These are phyloP conservation scores for Corythornis cristatus DNA, from an alignment of 2,113 vertebrate species.

Conservation along the genomic window DNA sequence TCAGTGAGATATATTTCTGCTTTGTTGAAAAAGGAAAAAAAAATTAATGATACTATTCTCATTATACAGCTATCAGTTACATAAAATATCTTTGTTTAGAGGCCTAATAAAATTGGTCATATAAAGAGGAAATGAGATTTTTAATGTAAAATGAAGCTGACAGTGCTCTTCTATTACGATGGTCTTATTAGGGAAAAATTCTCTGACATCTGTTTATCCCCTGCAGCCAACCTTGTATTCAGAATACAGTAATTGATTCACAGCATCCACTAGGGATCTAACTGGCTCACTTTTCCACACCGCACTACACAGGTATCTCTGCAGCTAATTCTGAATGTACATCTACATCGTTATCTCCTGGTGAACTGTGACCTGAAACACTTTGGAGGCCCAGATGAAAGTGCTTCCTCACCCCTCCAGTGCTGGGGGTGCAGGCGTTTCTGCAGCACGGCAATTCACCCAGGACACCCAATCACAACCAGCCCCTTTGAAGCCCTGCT, in stretches of 20 bases:
- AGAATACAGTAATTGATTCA: conserved; percentile 96
- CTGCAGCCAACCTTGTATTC: conserved; percentile 90
- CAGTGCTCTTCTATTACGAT: conserved; percentile 87
- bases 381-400: conserved; percentile 87
- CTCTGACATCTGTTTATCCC: conserved; percentile 92
- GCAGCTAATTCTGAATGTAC: conserved; percentile 85
- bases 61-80: conserved; percentile 70
- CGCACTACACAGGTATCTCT: conserved; percentile 84
- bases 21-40: conserved; percentile 39
- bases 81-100: conserved; percentile 84
- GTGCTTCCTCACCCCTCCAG: conserved; percentile 84
- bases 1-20: neutral
- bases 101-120: conserved; percentile 83
- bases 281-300: conserved; percentile 85
- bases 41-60: conserved; percentile 63
- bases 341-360: conserved; percentile 86
- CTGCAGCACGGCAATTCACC: conserved; percentile 88
- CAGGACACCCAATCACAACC: conserved; percentile 89
- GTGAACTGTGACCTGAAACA: conserved; percentile 86
- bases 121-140: conserved; percentile 85
- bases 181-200: conserved; percentile 90
- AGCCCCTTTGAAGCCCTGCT: conserved; percentile 91
- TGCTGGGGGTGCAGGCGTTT: conserved; percentile 82
- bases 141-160: conserved; percentile 88
- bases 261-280: conserved; percentile 87